phyloP scores from a whole-genome alignment of 2,113 vertebrate genomes.

The Rhinolophus ferrumequinum region DNA sequence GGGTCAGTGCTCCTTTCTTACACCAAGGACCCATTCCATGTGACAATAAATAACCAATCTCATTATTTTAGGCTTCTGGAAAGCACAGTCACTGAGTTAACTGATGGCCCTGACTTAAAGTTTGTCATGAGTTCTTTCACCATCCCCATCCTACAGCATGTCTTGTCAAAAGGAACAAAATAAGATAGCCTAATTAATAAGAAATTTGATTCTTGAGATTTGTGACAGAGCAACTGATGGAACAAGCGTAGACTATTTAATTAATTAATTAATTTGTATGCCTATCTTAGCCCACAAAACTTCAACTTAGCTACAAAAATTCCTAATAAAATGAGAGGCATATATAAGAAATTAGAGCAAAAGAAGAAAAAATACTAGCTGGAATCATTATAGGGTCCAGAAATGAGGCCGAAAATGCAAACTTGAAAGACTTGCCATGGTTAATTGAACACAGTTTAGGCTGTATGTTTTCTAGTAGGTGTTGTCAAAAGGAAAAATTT shows the following conservation, averaged over 20 bases:
- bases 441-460: neutral
- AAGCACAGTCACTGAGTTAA: neutral
- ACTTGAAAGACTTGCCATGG: neutral
- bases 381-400: neutral
- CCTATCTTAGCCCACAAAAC: neutral
- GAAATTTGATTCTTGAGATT: neutral
- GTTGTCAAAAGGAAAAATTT: constrained; percentile 5
- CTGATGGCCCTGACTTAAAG: neutral
- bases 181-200: neutral
- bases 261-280: neutral
- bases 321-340: neutral
- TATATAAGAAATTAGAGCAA: neutral
- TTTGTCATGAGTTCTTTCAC: neutral
- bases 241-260: neutral
- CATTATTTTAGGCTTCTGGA: neutral
- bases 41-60: neutral
- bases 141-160: neutral
- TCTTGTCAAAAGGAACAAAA: neutral
- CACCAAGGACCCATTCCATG: neutral
- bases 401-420: neutral
- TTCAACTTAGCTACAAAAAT: constrained; percentile 47
- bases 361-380: neutral
- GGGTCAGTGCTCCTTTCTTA: neutral
- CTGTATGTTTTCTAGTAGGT: neutral
- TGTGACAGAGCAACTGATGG: neutral